A percentile compares a stretch with the other conserved stretches of the same genome.
These are phyloP conservation scores for Trichogramma evanescens DNA, from an alignment of 2,888 invertebrate genomes.

Conservation along the genomic window DNA sequence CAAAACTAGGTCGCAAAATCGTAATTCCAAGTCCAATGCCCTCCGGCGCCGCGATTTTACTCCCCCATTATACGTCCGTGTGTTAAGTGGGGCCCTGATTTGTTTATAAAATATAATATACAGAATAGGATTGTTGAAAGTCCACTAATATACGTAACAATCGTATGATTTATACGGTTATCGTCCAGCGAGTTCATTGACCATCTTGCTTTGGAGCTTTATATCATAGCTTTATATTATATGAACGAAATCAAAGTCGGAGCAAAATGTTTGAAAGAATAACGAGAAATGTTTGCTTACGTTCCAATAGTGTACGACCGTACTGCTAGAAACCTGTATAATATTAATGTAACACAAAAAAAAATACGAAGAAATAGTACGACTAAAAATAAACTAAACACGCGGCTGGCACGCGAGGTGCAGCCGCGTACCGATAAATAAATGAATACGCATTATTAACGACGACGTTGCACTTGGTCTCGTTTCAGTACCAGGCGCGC, in stretches of 20 bases:
- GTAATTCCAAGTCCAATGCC: no score
- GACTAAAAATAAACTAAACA: not conserved
- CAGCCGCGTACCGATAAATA: not conserved
- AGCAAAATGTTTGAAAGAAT: not conserved
- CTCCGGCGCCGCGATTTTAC: no score
- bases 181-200: not conserved
- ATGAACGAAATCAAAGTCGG: not conserved
- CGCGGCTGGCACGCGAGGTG: no score
- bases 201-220: not conserved
- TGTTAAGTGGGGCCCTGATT: no score
- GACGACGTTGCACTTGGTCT: slow-evolving; percentile 11
- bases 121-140: no score
- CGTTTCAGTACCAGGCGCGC: slow-evolving; percentile 55
- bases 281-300: not conserved
- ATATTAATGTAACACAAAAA: not conserved
- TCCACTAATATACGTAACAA: no score
- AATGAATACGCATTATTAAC: slow-evolving; percentile 6
- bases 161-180: not conserved
- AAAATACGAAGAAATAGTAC: not conserved
- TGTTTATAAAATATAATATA: no score
- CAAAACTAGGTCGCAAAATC: no score
- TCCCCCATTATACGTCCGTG: no score
- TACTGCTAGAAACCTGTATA: not conserved
- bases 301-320: not conserved
- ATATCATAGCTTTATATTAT: no score